phyloP scores from a whole-genome alignment of 1,140 invertebrate genomes.

The Meloidogyne floridensis region DNA sequence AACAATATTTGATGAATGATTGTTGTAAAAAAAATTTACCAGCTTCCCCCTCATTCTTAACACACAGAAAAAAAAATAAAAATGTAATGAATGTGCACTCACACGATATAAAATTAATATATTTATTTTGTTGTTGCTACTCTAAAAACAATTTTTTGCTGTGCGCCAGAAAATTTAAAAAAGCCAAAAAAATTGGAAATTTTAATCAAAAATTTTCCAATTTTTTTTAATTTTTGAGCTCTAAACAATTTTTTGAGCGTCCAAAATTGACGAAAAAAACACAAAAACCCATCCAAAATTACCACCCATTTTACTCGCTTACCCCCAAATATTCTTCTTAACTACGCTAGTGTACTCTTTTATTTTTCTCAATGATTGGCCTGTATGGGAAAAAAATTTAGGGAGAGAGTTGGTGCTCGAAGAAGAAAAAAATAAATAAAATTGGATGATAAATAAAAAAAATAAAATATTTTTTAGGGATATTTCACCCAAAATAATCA shows the following conservation, averaged over 20 bases:
- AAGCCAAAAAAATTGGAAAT: background rate
- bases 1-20: background rate
- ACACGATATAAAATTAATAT: background rate
- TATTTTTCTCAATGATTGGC: too few species aligned
- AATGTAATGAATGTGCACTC: background rate
- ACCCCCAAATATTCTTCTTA: too few species aligned
- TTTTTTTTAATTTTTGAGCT: too few species aligned
- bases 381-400: background rate
- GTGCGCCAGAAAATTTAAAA: background rate
- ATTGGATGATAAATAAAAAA: background rate
- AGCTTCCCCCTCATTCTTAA: background rate
- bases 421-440: background rate
- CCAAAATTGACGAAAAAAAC: too few species aligned
- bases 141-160: background rate
- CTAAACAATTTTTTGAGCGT: too few species aligned
- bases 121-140: background rate
- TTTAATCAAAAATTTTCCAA: background rate
- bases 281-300: too few species aligned
- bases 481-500: background rate
- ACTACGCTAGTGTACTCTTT: too few species aligned
- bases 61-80: background rate
- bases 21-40: background rate
- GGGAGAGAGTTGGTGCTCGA: background rate
- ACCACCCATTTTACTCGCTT: too few species aligned
- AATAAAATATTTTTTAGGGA: background rate